These are phyloP conservation scores for Tetramorium parvispinum DNA, from an alignment of 1,140 invertebrate species.

Conservation along the genomic window DNA sequence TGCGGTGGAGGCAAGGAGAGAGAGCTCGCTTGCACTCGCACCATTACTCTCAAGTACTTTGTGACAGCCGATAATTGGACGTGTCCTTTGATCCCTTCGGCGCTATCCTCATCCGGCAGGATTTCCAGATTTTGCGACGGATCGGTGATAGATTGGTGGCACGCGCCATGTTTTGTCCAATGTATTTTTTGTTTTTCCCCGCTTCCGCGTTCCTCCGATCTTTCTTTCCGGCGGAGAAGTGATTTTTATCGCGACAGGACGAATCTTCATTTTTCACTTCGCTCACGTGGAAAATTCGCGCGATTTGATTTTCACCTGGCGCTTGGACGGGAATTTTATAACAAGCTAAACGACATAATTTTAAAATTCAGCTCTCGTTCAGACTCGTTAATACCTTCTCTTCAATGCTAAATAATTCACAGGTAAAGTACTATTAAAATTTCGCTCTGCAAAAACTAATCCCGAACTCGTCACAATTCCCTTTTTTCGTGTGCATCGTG, in stretches of 20 bases:
- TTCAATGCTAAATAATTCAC: slow-evolving; percentile 1
- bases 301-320: not conserved
- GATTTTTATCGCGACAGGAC: slow-evolving; percentile 16
- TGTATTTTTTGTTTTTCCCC: slow-evolving; percentile 26
- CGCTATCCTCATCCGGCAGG: not conserved
- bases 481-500: not conserved
- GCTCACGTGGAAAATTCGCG: not conserved
- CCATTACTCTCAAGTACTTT: slow-evolving; percentile 65
- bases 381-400: not conserved
- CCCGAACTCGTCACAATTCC: not conserved
- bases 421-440: not conserved
- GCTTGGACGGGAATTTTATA: not conserved
- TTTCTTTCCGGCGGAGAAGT: not conserved
- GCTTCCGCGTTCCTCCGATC: not conserved
- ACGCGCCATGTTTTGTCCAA: slow-evolving; percentile 50
- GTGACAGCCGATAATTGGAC: slow-evolving; percentile 76
- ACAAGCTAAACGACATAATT: slow-evolving; percentile 6
- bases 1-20: not conserved
- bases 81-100: slow-evolving; percentile 68
- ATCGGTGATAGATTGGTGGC: slow-evolving; percentile 69
- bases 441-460: not conserved
- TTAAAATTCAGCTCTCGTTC: not conserved
- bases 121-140: slow-evolving; percentile 52
- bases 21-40: slow-evolving; percentile 54
- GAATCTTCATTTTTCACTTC: not conserved